Evolutionary conservation across 35 echinoderm and acorn worm species (phyloP).

Genomic region (Holothuria glaberrima): DNA sequence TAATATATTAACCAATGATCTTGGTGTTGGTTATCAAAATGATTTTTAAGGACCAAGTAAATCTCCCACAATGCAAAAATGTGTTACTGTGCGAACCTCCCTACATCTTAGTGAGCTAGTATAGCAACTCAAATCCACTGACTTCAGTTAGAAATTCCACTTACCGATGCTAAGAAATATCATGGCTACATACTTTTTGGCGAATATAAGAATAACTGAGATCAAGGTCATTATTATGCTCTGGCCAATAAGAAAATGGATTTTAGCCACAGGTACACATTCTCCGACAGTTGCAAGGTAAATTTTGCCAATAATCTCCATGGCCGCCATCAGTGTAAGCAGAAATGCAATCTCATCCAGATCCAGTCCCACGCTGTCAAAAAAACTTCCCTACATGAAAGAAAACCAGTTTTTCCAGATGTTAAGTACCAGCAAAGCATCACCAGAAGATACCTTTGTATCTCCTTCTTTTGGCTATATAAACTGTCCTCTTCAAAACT

Average conservation of each 20-base stretch:
- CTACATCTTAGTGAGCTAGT: too few species aligned
- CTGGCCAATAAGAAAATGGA: conserved; percentile 60
- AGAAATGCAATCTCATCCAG: conserved; percentile 40
- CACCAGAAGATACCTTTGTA: background rate
- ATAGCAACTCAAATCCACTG: background rate
- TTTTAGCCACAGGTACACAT: conserved; percentile 52
- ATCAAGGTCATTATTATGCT: conserved; percentile 45
- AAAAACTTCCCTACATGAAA: conserved; percentile 56
- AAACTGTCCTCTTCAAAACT: too few species aligned
- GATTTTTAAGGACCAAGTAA: too few species aligned
- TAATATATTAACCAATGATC: too few species aligned
- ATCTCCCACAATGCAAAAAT: too few species aligned
- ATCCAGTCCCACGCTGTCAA: conserved; percentile 55
- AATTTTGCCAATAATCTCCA: conserved; percentile 44
- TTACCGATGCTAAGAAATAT: conserved; percentile 60
- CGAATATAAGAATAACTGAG: conserved; percentile 47
- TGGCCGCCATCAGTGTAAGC: conserved; percentile 24
- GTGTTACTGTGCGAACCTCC: too few species aligned
- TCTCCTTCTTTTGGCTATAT: background rate
- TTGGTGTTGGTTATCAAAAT: too few species aligned
- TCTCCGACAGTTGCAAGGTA: conserved; percentile 47
- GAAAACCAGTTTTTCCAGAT: conserved; percentile 29
- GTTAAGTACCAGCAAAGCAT: conserved; percentile 42
- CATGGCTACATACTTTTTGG: conserved; percentile 55
- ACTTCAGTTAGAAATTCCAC: conserved; percentile 23